phyloP scores from a whole-genome alignment of 30 jellyfish, hydroid and myxozoan species.

The Pelagia noctiluca region DNA sequence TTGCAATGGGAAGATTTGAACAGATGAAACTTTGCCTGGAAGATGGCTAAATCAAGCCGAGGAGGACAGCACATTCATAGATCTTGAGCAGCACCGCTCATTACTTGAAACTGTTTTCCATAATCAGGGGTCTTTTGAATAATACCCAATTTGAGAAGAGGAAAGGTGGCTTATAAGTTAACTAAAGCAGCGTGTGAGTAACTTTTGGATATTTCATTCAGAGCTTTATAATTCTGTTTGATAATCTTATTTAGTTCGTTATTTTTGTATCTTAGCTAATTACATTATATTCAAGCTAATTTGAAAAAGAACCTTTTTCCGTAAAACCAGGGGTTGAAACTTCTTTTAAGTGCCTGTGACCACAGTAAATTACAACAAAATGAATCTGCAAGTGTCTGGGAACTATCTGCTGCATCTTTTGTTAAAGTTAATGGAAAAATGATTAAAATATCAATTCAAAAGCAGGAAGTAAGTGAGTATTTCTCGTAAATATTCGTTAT shows the following conservation, averaged over 20 bases:
- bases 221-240: neutral
- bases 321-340: neutral
- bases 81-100: slow-evolving; percentile 7
- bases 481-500: too few species aligned
- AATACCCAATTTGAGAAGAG: slow-evolving; percentile 1
- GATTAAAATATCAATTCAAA: too few species aligned
- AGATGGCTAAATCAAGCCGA: slow-evolving; percentile 39
- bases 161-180: neutral
- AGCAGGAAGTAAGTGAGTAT: too few species aligned
- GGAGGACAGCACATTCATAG: slow-evolving; percentile 29
- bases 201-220: slow-evolving; percentile 15
- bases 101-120: slow-evolving; percentile 16
- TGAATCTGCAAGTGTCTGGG: too few species aligned
- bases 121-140: neutral
- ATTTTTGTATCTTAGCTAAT: neutral
- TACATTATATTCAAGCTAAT: neutral
- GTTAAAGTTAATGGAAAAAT: too few species aligned
- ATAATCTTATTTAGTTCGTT: neutral
- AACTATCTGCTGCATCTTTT: too few species aligned
- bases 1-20: slow-evolving; percentile 30
- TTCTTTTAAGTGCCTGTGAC: neutral
- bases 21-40: slow-evolving; percentile 48
- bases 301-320: neutral
- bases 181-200: slow-evolving; percentile 34
- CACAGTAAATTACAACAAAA: neutral